Base-by-base conservation (phyloP, 2,113 vertebrate genomes). In the crab-eating macaque (Macaca fascicularis) region DNA sequence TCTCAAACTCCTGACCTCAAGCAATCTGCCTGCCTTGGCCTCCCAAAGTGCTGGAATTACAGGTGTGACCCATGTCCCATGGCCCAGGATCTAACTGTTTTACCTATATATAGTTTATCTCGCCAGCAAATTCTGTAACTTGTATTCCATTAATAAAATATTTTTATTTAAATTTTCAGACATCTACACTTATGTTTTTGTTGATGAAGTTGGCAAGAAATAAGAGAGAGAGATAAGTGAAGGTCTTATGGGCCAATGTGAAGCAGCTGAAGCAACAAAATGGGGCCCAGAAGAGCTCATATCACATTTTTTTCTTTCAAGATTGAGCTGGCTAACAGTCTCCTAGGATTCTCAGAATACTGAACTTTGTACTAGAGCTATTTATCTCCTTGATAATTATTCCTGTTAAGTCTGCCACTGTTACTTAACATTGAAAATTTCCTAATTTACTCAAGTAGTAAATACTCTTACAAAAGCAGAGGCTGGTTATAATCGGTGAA, bases 301-400 rank as follows among this genome's bases (percentile, higher is more conserved):
- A 9, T 16, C 30, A 43, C 55, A 48, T 61, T 38, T 38, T 40
- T 45, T 67, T 32, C 50, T 89, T 50, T 64, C 9, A 23, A 64
- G 72, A 86, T 2, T 8, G 57, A 38, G 43, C 23, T 90, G 43
- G 61, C 55, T 50, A 59, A 40, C 64, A 81, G 40, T 83, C 16
- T 35, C 48, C 64, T 25, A 40, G 40, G 70, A 32, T 40, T 88
- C 30, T 5, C 59, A 10, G 75, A 96, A 76, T 7, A 32, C 20
- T 88, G 55, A 92, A 86, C 94, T 94, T 86, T 92, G 59, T 52
- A 91, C 79, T 20, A 76, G 55, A 92, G 74, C 55, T 90, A 64
- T 35, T 79, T 82, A 90, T 69, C 11, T 76, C 43, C 25, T 72
- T 38, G 43, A 55, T 59, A 90, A 97, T 82, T 95, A 85, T 61